Conservation (phyloP, 2,113 vertebrate species). For the Menidia beryllina region DNA sequence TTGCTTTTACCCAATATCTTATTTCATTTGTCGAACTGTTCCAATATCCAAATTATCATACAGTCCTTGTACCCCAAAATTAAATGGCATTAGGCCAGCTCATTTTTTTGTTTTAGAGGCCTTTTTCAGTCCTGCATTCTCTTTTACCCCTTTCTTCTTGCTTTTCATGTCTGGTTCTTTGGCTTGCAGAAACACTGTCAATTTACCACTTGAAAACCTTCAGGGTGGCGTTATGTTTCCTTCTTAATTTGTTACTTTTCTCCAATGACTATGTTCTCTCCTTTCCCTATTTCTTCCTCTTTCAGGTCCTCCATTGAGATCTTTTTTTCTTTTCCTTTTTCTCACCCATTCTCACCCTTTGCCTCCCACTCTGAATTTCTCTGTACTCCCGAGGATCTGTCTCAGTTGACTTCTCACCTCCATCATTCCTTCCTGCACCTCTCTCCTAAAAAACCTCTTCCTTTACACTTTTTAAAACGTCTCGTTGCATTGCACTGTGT, state of each 20-base stretch:
- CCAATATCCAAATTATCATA: background rate
- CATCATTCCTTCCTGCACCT: background rate
- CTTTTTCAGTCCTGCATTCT: constrained; percentile 8
- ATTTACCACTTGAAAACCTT: constrained; percentile 50
- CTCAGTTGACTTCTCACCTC: background rate
- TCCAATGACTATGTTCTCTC: background rate
- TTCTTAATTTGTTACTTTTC: constrained; percentile 33
- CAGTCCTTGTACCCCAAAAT: background rate
- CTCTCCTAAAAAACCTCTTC: background rate
- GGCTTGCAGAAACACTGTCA: constrained; percentile 51
- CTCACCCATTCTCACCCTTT: constrained; percentile 4
- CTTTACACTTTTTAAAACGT: background rate
- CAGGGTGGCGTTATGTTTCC: constrained; percentile 29
- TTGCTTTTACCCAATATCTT: background rate
- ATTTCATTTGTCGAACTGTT: background rate
- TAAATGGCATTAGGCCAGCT: background rate
- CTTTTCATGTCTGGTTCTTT: constrained; percentile 29
- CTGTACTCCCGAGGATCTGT: constrained; percentile 1
- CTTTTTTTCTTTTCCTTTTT: constrained; percentile 16
- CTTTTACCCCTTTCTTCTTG: background rate
- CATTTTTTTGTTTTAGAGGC: background rate
- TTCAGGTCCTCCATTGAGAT: constrained; percentile 4
- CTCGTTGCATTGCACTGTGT: background rate
- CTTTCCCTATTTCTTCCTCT: background rate
- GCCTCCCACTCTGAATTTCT: background rate